A percentile compares a stretch with the other conserved stretches of the same genome.
phyloP scores from a whole-genome alignment of 2,888 invertebrate species.

The Oscheius onirici region DNA sequence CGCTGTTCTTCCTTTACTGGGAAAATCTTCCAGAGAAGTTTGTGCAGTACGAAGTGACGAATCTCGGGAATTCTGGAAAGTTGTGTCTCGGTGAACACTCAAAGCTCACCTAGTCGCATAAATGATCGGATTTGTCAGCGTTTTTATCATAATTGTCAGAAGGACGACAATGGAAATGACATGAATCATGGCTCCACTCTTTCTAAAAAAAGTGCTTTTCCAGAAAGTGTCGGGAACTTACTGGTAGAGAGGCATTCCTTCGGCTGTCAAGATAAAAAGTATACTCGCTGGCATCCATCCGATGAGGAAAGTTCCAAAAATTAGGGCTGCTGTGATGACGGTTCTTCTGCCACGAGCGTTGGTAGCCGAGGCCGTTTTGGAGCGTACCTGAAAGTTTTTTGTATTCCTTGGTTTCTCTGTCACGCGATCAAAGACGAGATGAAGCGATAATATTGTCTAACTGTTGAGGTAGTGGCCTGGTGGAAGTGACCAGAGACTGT shows the following conservation, averaged over 20 bases:
- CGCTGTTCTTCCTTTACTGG: constrained; percentile 38
- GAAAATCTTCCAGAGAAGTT: constrained; percentile 42
- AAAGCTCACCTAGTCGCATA: constrained; percentile 74
- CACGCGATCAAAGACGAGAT: not conserved
- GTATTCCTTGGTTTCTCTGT: not conserved
- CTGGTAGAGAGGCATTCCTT: constrained; percentile 53
- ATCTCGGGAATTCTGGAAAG: constrained; percentile 56
- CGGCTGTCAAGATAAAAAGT: constrained; percentile 75
- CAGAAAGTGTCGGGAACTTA: not conserved
- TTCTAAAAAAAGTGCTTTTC: not conserved
- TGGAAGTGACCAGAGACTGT: no score
- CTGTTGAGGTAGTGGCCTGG: no score
- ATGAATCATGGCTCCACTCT: constrained; percentile 34
- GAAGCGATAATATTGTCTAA: not conserved
- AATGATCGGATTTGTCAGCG: constrained; percentile 78
- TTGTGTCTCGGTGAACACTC: not conserved
- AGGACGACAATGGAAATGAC: constrained; percentile 73
- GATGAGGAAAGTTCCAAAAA: constrained; percentile 76
- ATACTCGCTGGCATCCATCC: constrained; percentile 78
- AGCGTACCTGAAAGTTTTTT: constrained; percentile 28
- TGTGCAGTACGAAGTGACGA: constrained; percentile 51
- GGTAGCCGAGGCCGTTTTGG: constrained; percentile 37
- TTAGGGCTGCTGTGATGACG: constrained; percentile 78
- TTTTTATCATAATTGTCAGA: constrained; percentile 77
- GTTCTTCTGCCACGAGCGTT: constrained; percentile 52